Percentiles rank a stretch among this genome's conserved stretches.
These are phyloP conservation scores for Serrognathus titanus DNA, from an alignment of 2,888 invertebrate genomes.

Conservation along the genomic window DNA sequence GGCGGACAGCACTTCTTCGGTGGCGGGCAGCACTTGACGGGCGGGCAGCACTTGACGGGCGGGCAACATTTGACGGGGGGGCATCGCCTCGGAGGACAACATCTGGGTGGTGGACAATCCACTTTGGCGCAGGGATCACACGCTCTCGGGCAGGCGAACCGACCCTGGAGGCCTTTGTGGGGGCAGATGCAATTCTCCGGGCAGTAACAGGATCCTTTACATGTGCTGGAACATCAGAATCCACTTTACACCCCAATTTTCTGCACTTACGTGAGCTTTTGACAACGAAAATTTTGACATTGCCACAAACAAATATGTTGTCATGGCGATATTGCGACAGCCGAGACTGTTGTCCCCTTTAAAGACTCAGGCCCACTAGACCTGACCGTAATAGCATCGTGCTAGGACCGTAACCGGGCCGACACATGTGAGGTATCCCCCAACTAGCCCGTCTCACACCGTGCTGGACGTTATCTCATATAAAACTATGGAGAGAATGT, in stretches of 20 bases:
- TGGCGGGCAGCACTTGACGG: conserved; percentile 14
- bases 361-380: too few relatives aligned
- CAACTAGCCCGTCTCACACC: too few relatives aligned
- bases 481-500: too few relatives aligned
- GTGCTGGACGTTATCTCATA: too few relatives aligned
- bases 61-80: conserved; percentile 12
- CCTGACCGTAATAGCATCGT: too few relatives aligned
- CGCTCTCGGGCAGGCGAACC: conserved; percentile 17
- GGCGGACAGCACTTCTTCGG: neutral
- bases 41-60: conserved; percentile 25
- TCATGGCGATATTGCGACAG: neutral
- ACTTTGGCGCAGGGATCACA: conserved; percentile 23
- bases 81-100: conserved; percentile 19
- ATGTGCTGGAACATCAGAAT: neutral
- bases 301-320: neutral
- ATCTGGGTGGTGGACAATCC: conserved; percentile 11
- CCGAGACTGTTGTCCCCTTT: too few relatives aligned
- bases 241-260: too few relatives aligned
- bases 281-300: neutral
- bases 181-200: conserved; percentile 25
- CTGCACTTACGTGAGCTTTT: too few relatives aligned
- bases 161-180: conserved; percentile 21
- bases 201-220: conserved; percentile 28
- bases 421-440: too few relatives aligned
- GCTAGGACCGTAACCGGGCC: too few relatives aligned